These are phyloP conservation scores for Bucco capensis DNA, from an alignment of 2,113 vertebrate genomes.

Conservation along the genomic window DNA sequence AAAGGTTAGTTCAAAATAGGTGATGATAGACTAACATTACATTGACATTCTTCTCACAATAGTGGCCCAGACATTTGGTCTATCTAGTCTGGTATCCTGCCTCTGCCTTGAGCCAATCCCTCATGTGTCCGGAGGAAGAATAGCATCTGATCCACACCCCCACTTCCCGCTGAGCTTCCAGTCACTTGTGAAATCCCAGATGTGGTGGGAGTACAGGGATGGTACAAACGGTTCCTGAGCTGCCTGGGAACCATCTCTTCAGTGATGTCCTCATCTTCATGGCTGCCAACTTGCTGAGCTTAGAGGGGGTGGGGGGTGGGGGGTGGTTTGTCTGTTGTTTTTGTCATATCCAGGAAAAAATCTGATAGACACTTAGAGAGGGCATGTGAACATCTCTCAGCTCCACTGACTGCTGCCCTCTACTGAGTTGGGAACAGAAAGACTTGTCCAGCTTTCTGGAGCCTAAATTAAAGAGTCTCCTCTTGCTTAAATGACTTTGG, in stretches of 20 bases:
- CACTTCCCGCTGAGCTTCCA: constrained; percentile 48
- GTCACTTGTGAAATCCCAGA: constrained; percentile 56
- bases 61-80: constrained; percentile 56
- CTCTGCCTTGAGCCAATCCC: constrained; percentile 31
- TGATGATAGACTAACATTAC: constrained; percentile 46
- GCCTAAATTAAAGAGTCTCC: not conserved
- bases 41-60: constrained; percentile 63
- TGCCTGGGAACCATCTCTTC: constrained; percentile 38
- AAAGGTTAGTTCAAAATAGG: constrained; percentile 52
- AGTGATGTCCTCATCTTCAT: not conserved
- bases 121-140: constrained; percentile 59
- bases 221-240: constrained; percentile 41
- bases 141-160: constrained; percentile 48
- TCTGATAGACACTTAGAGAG: not conserved
- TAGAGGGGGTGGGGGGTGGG: not conserved
- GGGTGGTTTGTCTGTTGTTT: not conserved
- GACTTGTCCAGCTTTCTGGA: not conserved
- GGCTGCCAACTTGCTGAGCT: constrained; percentile 13
- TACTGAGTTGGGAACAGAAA: constrained; percentile 36
- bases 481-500: constrained; percentile 3
- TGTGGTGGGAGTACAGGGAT: not conserved
- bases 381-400: not conserved
- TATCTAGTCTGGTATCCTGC: constrained; percentile 56
- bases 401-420: constrained; percentile 46
- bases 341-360: constrained; percentile 22